Evolutionary conservation across 1,140 invertebrate species (phyloP), one percentile per base, ranked within the genome.

Genomic region (Megalonaias nervosa): DNA sequence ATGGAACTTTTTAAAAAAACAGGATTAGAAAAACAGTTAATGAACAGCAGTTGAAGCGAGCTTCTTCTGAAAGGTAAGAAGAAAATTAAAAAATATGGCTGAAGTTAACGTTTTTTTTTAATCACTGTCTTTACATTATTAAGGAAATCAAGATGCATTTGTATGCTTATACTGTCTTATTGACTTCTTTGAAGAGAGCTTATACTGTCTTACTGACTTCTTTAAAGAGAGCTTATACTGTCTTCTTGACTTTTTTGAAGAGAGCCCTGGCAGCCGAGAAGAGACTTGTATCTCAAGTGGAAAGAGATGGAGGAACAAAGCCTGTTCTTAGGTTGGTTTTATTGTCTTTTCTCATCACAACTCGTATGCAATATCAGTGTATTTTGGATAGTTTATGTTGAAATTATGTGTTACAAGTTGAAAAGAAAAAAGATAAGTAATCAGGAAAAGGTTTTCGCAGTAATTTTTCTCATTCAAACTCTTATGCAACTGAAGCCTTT

Each of bases 241-340:
- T 31, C 26, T 31, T 31, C 26, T 71, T 79, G 21, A 23, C 61
- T 80, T 74, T 77, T 70, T 72, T 80, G 59, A 75, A 85, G 84
- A 82, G 85, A 78, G 86, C 85, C 13, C 78, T 91, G 31, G 93
- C 93, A 19, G 94, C 94, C 1, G 94, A 96, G 85, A 91, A 92
- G 73, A 89, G 94, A 70, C 62, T 88, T 11, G 67, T 86, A 61
- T 70, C 83, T 56, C 85, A 85, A 58, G 59, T 83, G n/a, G 81
- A 83, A 38, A 75, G 67, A 14, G 90, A 88, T 72, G 89, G 90
- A 69, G 88, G 86, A 62, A 87, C 87, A 12, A 79, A 76, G 11
- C 87, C 91, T 26, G 89, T 88, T 0, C 75, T 88, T 1, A 86
- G 82, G 87, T 88, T 80, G 80, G 58, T 48, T 67, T 64, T 64